Percentiles rank a stretch among this genome's conserved stretches.
phyloP scores from a whole-genome alignment of 2,113 vertebrate species.

The Scalopus aquaticus region DNA sequence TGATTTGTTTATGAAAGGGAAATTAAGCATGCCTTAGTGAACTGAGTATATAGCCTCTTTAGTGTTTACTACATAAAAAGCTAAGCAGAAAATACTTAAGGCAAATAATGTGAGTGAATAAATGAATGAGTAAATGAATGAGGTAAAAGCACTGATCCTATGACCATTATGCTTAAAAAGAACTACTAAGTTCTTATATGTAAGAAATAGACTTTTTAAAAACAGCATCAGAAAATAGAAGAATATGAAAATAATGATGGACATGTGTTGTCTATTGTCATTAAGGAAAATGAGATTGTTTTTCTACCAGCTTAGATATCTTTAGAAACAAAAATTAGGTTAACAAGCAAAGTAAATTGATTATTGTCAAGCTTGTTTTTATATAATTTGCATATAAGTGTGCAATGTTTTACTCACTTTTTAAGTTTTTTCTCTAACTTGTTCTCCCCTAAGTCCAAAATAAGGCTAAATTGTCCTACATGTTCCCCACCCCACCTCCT shows the following conservation, averaged over 20 bases:
- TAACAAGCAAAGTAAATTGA: conserved; percentile 18
- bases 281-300: neutral
- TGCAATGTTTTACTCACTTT: neutral
- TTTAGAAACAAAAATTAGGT: neutral
- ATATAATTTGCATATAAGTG: neutral
- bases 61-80: neutral
- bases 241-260: neutral
- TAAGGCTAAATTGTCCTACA: neutral
- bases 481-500: neutral
- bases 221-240: neutral
- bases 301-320: neutral
- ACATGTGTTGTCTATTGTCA: neutral
- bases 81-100: neutral
- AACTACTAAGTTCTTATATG: neutral
- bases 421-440: neutral
- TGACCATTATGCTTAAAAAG: neutral
- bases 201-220: neutral
- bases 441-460: neutral
- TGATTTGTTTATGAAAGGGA: neutral
- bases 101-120: neutral
- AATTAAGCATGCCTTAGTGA: neutral
- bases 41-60: neutral
- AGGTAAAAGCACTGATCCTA: neutral
- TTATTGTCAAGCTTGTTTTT: neutral
- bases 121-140: no score